Conservation (phyloP, 1,140 invertebrate genomes). For the Pygmarrhopalites habei region DNA sequence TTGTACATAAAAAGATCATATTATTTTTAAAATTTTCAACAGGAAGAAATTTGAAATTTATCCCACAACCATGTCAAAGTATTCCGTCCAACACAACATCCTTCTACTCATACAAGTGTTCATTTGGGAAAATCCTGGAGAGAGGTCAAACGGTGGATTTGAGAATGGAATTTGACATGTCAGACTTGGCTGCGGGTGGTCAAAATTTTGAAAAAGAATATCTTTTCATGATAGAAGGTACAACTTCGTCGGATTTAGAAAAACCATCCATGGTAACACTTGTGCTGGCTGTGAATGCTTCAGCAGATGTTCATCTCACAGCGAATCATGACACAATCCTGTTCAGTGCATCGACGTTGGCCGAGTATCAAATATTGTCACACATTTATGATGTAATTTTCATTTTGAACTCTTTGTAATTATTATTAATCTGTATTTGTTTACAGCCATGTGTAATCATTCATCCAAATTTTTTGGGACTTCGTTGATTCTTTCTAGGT, state of each 20-base stretch:
- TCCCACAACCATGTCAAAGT: neutral
- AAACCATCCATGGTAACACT: neutral
- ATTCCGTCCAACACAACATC: neutral
- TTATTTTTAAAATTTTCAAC: neutral
- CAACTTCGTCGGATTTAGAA: neutral
- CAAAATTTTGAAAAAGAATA: neutral
- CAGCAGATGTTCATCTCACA: neutral
- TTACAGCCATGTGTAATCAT: too few relatives aligned
- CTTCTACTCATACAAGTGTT: slow-evolving; percentile 32
- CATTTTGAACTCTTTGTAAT: too few relatives aligned
- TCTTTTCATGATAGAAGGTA: neutral
- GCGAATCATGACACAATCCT: neutral
- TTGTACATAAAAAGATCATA: neutral
- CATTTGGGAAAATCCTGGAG: neutral
- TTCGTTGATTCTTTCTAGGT: neutral
- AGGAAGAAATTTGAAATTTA: slow-evolving; percentile 2
- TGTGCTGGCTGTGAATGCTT: neutral
- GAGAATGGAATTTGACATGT: slow-evolving; percentile 12
- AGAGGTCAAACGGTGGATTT: neutral
- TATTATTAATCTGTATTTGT: too few relatives aligned
- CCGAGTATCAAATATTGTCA: neutral
- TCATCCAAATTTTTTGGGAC: too few relatives aligned
- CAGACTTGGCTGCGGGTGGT: neutral
- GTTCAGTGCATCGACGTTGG: neutral
- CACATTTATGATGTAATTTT: slow-evolving; percentile 1